phyloP scores from a whole-genome alignment of 2,888 invertebrate species.

The Pogonocherus hispidulus region DNA sequence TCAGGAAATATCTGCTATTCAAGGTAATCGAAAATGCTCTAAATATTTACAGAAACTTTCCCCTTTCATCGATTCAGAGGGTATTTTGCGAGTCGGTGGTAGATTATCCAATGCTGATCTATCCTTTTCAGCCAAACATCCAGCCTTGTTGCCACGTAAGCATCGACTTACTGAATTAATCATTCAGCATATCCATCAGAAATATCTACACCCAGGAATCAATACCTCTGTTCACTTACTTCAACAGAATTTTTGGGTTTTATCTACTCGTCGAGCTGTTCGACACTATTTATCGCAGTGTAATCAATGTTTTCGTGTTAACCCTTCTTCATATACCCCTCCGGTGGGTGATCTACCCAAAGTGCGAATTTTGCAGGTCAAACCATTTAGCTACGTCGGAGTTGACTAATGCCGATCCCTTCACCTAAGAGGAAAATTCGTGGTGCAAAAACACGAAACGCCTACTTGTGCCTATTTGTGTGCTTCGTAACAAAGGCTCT shows the following conservation, averaged over 20 bases:
- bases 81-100: background rate
- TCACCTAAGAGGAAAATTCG: background rate
- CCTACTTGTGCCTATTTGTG: background rate
- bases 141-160: background rate
- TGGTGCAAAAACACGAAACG: background rate
- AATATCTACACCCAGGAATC: background rate
- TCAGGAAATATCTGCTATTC: background rate
- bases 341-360: background rate
- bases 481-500: background rate
- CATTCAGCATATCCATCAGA: background rate
- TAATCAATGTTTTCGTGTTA: background rate
- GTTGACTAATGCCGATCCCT: conserved; percentile 4
- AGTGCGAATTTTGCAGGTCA: background rate
- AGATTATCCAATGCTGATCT: background rate
- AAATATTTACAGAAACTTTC: background rate
- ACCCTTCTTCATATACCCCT: background rate
- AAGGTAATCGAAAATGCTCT: background rate
- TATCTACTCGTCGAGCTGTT: background rate
- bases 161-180: conserved; percentile 2
- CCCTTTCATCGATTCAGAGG: background rate
- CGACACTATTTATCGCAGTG: background rate
- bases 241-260: conserved; percentile 3
- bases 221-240: background rate
- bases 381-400: background rate
- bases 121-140: background rate